phyloP scores from a whole-genome alignment of 2,888 invertebrate species.

The Drosophila borborema region DNA sequence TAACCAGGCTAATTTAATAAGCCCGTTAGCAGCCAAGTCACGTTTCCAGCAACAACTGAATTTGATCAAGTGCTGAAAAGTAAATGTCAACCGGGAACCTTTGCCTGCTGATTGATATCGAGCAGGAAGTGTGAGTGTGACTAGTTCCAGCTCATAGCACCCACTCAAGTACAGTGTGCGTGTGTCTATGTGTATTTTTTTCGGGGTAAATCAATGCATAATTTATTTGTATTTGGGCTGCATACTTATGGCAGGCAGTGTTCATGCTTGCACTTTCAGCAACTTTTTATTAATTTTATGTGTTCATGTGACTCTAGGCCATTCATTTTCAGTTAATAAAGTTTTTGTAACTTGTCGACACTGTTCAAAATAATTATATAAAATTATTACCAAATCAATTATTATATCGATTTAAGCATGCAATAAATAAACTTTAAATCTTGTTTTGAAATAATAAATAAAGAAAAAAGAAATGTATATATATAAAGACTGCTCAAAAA shows the following conservation, averaged over 20 bases:
- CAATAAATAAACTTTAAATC: no score
- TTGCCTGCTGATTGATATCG: constrained; percentile 70
- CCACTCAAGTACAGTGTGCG: background rate
- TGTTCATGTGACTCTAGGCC: background rate
- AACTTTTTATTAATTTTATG: background rate
- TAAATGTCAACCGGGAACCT: constrained; percentile 63
- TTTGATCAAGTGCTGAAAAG: constrained; percentile 42
- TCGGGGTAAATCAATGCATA: constrained; percentile 59
- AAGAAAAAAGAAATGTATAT: no score
- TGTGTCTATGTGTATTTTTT: background rate
- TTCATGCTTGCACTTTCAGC: constrained; percentile 12
- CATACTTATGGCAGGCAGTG: constrained; percentile 36
- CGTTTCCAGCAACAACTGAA: constrained; percentile 47
- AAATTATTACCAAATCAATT: no score
- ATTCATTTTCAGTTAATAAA: background rate
- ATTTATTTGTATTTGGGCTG: constrained; percentile 45
- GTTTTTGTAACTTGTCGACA: no score
- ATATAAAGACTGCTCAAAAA: no score
- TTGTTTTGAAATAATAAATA: no score
- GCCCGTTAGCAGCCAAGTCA: constrained; percentile 57
- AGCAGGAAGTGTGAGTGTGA: constrained; percentile 59
- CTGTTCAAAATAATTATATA: no score
- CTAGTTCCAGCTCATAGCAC: constrained; percentile 10
- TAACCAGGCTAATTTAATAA: constrained; percentile 41
- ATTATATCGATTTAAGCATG: no score